phyloP scores from a whole-genome alignment of 2,797 vertebrate genomes.

The Chiloscyllium punctatum region DNA sequence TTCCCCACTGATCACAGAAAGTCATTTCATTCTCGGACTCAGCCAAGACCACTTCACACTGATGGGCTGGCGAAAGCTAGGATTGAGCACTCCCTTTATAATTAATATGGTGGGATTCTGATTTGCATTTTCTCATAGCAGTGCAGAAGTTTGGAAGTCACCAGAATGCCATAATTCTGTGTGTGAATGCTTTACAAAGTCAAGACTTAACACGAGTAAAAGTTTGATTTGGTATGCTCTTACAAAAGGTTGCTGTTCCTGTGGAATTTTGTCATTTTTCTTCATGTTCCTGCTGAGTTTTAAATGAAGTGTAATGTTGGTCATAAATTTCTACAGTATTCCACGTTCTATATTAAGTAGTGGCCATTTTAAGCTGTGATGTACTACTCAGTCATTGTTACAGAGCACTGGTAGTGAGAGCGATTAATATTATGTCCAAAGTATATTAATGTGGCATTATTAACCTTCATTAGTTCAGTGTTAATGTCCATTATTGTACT shows the following conservation, averaged over 20 bases:
- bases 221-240: neutral
- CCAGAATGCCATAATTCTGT: neutral
- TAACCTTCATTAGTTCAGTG: neutral
- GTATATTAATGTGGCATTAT: neutral
- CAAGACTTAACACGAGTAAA: neutral
- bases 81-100: neutral
- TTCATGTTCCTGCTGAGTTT: neutral
- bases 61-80: neutral
- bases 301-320: neutral
- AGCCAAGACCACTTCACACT: neutral
- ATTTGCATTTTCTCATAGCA: neutral
- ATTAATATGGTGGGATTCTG: neutral
- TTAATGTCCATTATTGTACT: neutral
- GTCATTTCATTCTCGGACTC: neutral
- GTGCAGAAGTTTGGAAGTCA: neutral
- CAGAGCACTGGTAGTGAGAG: neutral
- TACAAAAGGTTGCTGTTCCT: neutral
- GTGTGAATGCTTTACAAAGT: neutral
- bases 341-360: neutral
- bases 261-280: neutral
- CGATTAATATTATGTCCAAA: neutral
- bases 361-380: neutral
- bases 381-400: neutral
- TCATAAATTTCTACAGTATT: neutral
- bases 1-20: neutral